A percentile compares a stretch with the other conserved stretches of the same genome.
These are phyloP conservation scores for Ectemnius continuus DNA, from an alignment of 2,888 invertebrate species.

Conservation along the genomic window DNA sequence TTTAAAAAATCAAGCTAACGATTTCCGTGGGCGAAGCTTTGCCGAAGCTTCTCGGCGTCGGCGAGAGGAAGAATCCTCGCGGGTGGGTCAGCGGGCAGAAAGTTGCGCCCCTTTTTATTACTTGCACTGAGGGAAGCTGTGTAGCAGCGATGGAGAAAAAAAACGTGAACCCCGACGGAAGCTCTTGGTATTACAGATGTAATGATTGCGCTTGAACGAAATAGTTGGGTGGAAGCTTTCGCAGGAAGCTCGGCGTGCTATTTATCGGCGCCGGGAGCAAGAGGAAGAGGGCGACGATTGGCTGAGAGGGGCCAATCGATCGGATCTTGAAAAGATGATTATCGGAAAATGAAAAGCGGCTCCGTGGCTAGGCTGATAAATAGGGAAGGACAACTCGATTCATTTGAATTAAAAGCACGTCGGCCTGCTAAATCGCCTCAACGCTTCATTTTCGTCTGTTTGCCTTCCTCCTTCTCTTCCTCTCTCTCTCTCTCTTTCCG, in stretches of 20 bases:
- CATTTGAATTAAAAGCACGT: constrained; percentile 18
- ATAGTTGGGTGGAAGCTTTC: constrained; percentile 10
- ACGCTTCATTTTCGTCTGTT: constrained; percentile 1
- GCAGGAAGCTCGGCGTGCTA: background rate
- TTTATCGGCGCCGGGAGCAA: no score
- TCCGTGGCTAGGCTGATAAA: background rate
- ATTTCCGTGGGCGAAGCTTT: no score
- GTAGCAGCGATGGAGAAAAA: no score
- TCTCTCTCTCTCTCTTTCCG: background rate
- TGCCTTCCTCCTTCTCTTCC: background rate
- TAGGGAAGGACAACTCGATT: constrained; percentile 11
- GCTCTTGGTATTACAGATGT: background rate
- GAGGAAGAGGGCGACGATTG: background rate
- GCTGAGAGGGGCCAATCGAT: constrained; percentile 18
- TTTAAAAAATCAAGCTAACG: no score
- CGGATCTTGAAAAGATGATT: constrained; percentile 17
- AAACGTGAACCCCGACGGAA: no score
- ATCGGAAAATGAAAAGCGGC: constrained; percentile 21
- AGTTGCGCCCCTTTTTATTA: no score
- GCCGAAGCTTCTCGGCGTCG: no score
- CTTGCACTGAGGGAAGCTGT: no score
- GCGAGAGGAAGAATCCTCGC: no score
- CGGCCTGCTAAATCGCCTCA: background rate
- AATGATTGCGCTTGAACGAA: constrained; percentile 11
- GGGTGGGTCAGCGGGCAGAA: no score